Percentiles rank a stretch among this genome's conserved stretches.
phyloP scores from a whole-genome alignment of 2,888 invertebrate species.

The Eupithecia vulgata region DNA sequence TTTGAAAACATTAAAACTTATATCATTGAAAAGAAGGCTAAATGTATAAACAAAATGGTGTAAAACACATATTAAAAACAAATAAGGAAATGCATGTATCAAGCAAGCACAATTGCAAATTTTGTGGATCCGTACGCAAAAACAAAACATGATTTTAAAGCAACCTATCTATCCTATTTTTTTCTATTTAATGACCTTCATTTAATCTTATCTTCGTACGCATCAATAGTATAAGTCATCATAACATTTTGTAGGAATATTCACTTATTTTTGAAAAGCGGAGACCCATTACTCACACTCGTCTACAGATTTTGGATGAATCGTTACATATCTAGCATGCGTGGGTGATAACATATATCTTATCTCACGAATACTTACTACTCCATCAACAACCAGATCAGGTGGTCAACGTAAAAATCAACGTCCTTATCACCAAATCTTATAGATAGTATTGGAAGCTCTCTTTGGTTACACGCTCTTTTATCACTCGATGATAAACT shows the following conservation, averaged over 20 bases:
- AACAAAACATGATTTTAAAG: too few species aligned
- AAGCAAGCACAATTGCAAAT: too few species aligned
- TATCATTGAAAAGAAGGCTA: too few species aligned
- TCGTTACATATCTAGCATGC: background rate
- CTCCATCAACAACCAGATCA: background rate
- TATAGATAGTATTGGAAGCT: background rate
- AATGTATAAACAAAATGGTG: too few species aligned
- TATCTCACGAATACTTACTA: background rate
- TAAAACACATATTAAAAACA: too few species aligned
- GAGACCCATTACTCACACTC: background rate
- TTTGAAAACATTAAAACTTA: too few species aligned
- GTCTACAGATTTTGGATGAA: background rate
- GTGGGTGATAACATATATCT: background rate
- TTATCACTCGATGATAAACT: background rate
- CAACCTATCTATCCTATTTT: too few species aligned
- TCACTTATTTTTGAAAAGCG: background rate
- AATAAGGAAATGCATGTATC: too few species aligned
- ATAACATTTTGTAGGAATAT: background rate
- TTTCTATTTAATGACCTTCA: too few species aligned
- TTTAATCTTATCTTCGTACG: background rate
- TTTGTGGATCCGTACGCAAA: too few species aligned
- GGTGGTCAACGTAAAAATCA: background rate
- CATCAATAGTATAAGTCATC: too few species aligned
- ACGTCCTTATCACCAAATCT: background rate
- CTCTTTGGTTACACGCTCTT: background rate